Evolutionary conservation across 1,140 invertebrate genomes (phyloP), one percentile per base, ranked within the genome.

Genomic region (Belonocnema kinseyi): DNA sequence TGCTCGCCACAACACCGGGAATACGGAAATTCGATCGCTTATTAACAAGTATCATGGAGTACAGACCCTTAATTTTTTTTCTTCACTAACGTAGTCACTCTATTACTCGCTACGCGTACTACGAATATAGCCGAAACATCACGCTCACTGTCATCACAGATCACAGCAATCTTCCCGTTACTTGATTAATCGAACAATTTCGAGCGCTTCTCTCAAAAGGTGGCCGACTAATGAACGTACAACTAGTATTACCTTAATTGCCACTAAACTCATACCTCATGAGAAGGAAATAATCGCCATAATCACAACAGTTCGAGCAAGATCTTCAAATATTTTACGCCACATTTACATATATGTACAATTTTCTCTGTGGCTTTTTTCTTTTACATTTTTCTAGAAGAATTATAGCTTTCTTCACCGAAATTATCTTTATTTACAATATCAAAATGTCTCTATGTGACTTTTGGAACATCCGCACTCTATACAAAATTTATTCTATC

Each of bases 121-220:
- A 76, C 75, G 75, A 76, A 76, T 76, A 50, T 58, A 76, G 70
- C 70, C 75, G 70, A 76, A 50, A 76, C 75, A 76, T 40, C 70
- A 76, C 53, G 75, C 70, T 72, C 75, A 76, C 75, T 72, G 72
- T 76, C 75, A 76, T 76, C 75, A 74, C 73, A 74, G 73, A 33
- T 74, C 73, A 76, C 75, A 76, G 72, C 75, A 66, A 66, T 66
- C 26, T 40, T 40, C 16, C 40, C 26, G 11, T 13, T 33, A 33
- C 4, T 21, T 46, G 33, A 46, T 40, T 33, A 66, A 66, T 33
- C 40, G 61, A 16, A 7, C 14, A 66, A 66, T 40, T 26, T 66
- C 26, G 61, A 66, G 17, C 26, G 21, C n/a, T 66, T 61, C 58
- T 61, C 12, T 61, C 58, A 61, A 61, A 26, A 14, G 16, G 21